Evolutionary conservation across 2,113 vertebrate species (phyloP), one percentile per base, ranked within the genome.

Genomic region (Ictalurus furcatus): DNA sequence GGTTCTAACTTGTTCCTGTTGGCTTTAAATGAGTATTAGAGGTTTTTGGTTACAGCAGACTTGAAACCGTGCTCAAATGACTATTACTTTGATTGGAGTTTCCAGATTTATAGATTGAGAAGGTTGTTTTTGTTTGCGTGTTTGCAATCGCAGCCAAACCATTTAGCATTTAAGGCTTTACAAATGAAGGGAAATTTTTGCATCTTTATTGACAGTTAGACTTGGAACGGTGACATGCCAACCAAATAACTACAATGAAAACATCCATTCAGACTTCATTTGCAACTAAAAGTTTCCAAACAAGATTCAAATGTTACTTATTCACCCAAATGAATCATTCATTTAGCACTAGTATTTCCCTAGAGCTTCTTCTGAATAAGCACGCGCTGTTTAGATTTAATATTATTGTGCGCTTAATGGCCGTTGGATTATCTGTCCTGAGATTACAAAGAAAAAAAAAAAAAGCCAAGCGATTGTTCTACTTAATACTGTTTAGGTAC

Each of bases 171-270:
- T 23, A 84, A 74, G 67, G 81, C 21, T 76, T 84, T 71, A 84
- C 67, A 88, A 73, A 74, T 84, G 52, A 88, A 59, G 52, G 67
- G 34, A 48, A 84, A 73, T 74, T 84, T 52, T 84, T 59, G 81
- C 67, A 34, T 84, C 56, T 61, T 74, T 84, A 76, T 76, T 83
- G 87, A 88, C 69, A 48, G 54, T 84, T 76, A 84, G 28, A 44
- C 80, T 88, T 78, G 54, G 87, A 84, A 63, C 3, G 44, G 40
- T 85, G 83, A 89, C 59, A 85, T 73, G n/a, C 81, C 71, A 63
- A 25, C 69, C 2, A 25, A 84, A 84, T 58, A 71, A 71, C 48
- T 83, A 34, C 81, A 67, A 52, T 13, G 52, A 58, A 88, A 84
- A 61, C 80, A 73, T 73, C 54, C 74, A 30, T 65, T 80, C 2